Conservation (phyloP, 2,113 vertebrate species). For the Cacatua alba region DNA sequence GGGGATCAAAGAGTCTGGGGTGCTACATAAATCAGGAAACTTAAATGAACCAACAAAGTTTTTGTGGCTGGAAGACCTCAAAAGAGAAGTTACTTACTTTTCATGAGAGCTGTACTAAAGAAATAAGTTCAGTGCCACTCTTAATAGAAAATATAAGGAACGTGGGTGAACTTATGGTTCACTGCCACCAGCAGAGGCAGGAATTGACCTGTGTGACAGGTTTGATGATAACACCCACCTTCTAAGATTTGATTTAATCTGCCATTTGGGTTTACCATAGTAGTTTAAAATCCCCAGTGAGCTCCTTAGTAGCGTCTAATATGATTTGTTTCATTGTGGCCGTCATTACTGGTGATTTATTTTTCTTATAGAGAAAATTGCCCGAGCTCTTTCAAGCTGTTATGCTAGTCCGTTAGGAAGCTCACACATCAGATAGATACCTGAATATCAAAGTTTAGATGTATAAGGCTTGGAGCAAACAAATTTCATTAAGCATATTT, state of each 20-base stretch:
- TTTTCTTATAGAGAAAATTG: background rate
- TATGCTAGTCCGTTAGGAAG: background rate
- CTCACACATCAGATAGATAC: background rate
- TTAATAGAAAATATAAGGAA: background rate
- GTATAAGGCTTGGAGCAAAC: background rate
- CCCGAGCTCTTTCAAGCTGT: background rate
- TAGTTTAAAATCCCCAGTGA: background rate
- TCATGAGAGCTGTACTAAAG: background rate
- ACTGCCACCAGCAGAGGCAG: background rate
- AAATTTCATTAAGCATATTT: background rate
- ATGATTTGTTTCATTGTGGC: background rate
- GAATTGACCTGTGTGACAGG: background rate
- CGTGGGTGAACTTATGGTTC: background rate
- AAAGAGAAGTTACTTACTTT: background rate
- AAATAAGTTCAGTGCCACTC: background rate
- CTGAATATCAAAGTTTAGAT: background rate
- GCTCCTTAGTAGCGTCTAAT: background rate
- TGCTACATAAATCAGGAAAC: conserved; percentile 13
- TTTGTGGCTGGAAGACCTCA: background rate
- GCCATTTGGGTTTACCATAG: background rate
- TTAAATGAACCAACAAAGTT: background rate
- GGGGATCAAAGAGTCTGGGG: background rate
- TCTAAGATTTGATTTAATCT: background rate
- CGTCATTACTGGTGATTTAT: background rate
- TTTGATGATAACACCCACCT: background rate